These are phyloP conservation scores for Orius laevigatus DNA, from an alignment of 1,140 invertebrate genomes.

Conservation along the genomic window DNA sequence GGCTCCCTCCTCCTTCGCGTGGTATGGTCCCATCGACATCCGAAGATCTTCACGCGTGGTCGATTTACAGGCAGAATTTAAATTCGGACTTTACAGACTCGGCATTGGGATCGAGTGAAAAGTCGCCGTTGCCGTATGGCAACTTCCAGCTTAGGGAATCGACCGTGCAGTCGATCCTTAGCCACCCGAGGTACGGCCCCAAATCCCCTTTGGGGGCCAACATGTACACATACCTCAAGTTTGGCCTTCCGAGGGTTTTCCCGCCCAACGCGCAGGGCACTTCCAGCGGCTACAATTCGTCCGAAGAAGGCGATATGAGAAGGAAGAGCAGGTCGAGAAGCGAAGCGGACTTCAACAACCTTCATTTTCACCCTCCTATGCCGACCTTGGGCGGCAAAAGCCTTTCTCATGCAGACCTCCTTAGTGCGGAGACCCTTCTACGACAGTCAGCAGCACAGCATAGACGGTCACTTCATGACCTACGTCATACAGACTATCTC, in stretches of 20 bases:
- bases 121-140: conserved; percentile 76
- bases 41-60: conserved; percentile 89
- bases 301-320: conserved; percentile 33
- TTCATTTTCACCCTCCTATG: conserved; percentile 16
- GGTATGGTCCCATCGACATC: conserved; percentile 42
- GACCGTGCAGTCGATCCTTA: conserved; percentile 84
- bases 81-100: conserved; percentile 91
- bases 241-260: conserved; percentile 76
- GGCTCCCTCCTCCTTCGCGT: conserved; percentile 38
- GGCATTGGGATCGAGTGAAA: conserved; percentile 74
- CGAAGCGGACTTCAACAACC: conserved; percentile 56
- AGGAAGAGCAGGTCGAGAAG: conserved; percentile 29
- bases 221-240: conserved; percentile 85
- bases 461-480: conserved; percentile 24
- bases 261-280: conserved; percentile 53
- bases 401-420: conserved; percentile 55
- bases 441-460: conserved; percentile 17
- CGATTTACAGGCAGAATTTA: conserved; percentile 88
- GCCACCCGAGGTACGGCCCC: conserved; percentile 73
- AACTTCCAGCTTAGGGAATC: conserved; percentile 85
- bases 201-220: conserved; percentile 73
- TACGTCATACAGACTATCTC: conserved; percentile 18
- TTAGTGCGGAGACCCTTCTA: conserved; percentile 34
- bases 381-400: conserved; percentile 20
- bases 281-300: conserved; percentile 78